A percentile compares a stretch with the other conserved stretches of the same genome.
These are phyloP conservation scores for Nannobrachium achirus DNA, from an alignment of 2,113 vertebrate genomes.

Conservation along the genomic window DNA sequence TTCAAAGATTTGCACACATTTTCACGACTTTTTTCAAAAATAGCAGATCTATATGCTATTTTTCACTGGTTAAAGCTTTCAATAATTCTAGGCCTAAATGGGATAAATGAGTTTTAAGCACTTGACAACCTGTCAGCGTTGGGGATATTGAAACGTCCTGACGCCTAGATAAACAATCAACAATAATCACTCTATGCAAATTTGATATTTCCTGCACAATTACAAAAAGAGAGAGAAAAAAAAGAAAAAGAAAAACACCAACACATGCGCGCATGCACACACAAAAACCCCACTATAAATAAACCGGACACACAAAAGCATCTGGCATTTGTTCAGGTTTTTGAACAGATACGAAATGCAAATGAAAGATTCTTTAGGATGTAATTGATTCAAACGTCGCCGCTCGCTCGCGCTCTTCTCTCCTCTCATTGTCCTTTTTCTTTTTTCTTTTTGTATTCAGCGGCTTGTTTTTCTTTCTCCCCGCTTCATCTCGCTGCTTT, in stretches of 20 bases:
- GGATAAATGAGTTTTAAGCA: constrained; percentile 99
- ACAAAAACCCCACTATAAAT: constrained; percentile 84
- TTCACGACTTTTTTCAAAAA: too few species aligned
- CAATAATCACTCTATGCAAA: constrained; percentile 99
- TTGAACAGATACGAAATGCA: constrained; percentile 82
- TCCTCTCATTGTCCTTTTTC: constrained; percentile 71
- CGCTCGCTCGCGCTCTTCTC: constrained; percentile 64
- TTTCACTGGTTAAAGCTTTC: too few species aligned
- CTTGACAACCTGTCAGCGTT: constrained; percentile 98
- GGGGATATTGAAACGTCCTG: constrained; percentile 96
- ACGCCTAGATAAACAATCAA: constrained; percentile 99
- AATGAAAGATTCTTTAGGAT: constrained; percentile 84
- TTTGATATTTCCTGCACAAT: constrained; percentile 99
- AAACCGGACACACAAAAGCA: constrained; percentile 97
- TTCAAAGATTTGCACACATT: too few species aligned
- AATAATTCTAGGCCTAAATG: too few species aligned
- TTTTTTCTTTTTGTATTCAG: constrained; percentile 41
- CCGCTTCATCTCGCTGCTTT: constrained; percentile 50
- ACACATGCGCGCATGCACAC: constrained; percentile 2
- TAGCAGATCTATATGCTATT: too few species aligned
- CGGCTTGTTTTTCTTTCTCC: constrained; percentile 59
- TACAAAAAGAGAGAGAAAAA: constrained; percentile 79
- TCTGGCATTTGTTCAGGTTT: constrained; percentile 93
- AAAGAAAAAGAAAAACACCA: too few species aligned
- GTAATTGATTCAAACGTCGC: constrained; percentile 83